These are phyloP conservation scores for Desoria tigrina DNA, from an alignment of 2,888 invertebrate species.

Conservation along the genomic window DNA sequence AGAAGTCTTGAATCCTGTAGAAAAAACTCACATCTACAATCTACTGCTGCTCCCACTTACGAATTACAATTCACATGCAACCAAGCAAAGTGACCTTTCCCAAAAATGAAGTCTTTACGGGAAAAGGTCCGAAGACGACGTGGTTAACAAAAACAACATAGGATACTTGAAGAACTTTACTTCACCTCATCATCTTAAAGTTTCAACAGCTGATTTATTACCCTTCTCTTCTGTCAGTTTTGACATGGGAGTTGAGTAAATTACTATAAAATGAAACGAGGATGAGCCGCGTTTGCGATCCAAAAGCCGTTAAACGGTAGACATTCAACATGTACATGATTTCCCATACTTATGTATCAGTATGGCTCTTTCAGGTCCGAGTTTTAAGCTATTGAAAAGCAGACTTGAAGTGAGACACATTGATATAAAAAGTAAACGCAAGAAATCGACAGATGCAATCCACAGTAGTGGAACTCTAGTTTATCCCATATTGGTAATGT, in stretches of 20 bases:
- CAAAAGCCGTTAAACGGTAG: neutral
- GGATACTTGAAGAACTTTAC: neutral
- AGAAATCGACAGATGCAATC: too few species aligned
- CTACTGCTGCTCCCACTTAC: neutral
- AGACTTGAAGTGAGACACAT: too few species aligned
- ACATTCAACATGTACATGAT: neutral
- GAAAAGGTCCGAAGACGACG: neutral
- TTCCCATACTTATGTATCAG: too few species aligned
- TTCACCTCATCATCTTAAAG: conserved; percentile 3
- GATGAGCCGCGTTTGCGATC: neutral
- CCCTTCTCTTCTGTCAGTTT: conserved; percentile 27
- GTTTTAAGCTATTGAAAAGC: too few species aligned
- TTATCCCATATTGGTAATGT: too few species aligned
- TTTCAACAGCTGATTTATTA: conserved; percentile 35
- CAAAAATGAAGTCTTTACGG: conserved; percentile 2
- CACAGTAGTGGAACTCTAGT: too few species aligned
- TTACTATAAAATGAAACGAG: conserved; percentile 16
- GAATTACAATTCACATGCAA: neutral
- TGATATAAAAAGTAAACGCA: too few species aligned
- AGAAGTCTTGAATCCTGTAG: neutral
- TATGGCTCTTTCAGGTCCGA: too few species aligned
- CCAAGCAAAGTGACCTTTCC: neutral
- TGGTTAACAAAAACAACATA: conserved; percentile 1
- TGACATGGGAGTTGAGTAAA: conserved; percentile 28
- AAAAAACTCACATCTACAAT: too few species aligned